A percentile compares a stretch with the other conserved stretches of the same genome.
phyloP scores from a whole-genome alignment of 2,888 invertebrate genomes.

The Idaea biselata region DNA sequence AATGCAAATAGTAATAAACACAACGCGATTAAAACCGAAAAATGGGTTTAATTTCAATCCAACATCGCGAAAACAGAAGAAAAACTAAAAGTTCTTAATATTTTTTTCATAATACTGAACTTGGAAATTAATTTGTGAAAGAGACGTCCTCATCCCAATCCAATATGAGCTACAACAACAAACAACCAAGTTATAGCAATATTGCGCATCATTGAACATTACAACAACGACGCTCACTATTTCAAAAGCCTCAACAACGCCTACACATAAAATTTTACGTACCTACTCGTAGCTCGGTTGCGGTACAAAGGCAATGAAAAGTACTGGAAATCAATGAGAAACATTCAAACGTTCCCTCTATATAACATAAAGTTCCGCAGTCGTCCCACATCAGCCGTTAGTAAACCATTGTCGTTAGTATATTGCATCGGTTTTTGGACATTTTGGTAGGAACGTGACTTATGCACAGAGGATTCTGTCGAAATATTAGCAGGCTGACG shows the following conservation, averaged over 20 bases:
- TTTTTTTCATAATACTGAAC: no score
- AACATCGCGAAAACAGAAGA: no score
- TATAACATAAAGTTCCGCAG: conserved; percentile 54
- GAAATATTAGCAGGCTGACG: conserved; percentile 58
- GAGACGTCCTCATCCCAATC: background rate
- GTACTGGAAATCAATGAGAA: conserved; percentile 18
- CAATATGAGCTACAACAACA: background rate
- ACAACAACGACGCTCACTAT: background rate
- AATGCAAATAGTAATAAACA: no score
- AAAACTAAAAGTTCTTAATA: no score
- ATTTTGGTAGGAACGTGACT: conserved; percentile 63
- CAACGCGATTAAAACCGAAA: no score
- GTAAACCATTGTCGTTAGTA: conserved; percentile 39
- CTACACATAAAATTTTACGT: background rate
- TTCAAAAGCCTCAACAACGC: conserved; percentile 1
- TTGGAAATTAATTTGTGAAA: background rate
- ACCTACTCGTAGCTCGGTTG: background rate
- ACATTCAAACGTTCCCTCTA: conserved; percentile 40
- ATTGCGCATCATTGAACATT: background rate
- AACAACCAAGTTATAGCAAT: background rate
- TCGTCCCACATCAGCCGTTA: conserved; percentile 43
- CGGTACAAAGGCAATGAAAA: background rate
- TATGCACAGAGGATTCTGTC: conserved; percentile 52
- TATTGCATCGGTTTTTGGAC: conserved; percentile 51
- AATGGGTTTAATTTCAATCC: no score